These are phyloP conservation scores for Petroica traversi DNA, from an alignment of 2,113 vertebrate genomes.

Conservation along the genomic window DNA sequence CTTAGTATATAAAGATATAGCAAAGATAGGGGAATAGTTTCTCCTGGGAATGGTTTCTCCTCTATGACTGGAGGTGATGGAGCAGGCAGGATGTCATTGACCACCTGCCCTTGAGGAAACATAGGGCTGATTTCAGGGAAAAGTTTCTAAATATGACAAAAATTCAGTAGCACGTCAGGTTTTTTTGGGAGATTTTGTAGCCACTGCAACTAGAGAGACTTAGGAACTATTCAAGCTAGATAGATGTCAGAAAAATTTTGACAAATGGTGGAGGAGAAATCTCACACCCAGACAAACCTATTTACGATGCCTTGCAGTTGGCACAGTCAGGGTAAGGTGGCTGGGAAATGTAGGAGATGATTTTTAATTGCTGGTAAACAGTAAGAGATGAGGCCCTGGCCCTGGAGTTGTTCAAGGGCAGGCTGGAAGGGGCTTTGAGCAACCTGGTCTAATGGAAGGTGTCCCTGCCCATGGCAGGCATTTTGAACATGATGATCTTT, in stretches of 20 bases:
- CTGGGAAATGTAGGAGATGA: neutral
- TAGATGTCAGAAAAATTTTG: neutral
- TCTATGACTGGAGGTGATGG: fast-evolving
- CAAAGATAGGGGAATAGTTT: neutral
- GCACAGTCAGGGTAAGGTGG: fast-evolving
- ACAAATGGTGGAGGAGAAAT: neutral
- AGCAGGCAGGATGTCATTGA: neutral
- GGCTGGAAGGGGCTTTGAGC: neutral
- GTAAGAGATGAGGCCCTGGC: neutral
- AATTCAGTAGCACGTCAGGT: neutral
- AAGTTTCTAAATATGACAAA: neutral
- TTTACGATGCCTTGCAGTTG: neutral
- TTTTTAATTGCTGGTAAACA: neutral
- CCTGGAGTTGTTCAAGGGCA: neutral
- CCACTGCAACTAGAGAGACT: neutral
- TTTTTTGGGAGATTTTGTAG: neutral
- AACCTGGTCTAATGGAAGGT: neutral
- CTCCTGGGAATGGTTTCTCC: neutral
- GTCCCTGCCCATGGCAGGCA: neutral
- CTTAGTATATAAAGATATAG: neutral
- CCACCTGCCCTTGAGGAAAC: neutral
- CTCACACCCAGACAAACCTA: neutral
- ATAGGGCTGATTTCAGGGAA: neutral
- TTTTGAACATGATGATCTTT: neutral
- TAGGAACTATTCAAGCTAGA: neutral